Evolutionary conservation across 2,888 invertebrate species (phyloP).

Genomic region (Microchrysa polita): DNA sequence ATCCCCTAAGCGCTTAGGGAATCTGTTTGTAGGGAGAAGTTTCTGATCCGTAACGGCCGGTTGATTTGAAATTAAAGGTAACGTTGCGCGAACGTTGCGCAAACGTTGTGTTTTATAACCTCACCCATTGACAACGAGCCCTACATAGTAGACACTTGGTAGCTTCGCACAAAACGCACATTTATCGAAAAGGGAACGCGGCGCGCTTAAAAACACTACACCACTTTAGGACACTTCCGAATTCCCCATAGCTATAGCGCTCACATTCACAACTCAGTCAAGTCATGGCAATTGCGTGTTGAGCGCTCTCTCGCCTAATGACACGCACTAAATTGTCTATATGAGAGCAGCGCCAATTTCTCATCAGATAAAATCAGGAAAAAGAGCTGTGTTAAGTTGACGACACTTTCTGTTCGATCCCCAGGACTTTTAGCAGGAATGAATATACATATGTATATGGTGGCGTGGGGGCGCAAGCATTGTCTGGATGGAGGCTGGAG

Average conservation of each 20-base stretch:
- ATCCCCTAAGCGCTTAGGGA: too few species aligned
- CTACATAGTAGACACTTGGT: too few species aligned
- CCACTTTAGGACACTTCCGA: slow-evolving; percentile 8
- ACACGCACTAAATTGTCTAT: slow-evolving; percentile 40
- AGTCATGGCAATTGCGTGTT: slow-evolving; percentile 29
- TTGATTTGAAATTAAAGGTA: too few species aligned
- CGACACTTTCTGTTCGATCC: slow-evolving; percentile 21
- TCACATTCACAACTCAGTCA: too few species aligned
- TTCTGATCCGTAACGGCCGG: too few species aligned
- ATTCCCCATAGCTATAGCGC: too few species aligned
- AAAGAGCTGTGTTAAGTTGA: slow-evolving; percentile 31
- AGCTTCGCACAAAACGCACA: neutral
- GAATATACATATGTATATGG: too few species aligned
- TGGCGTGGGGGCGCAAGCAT: too few species aligned
- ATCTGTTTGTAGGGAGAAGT: too few species aligned
- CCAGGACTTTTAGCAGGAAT: slow-evolving; percentile 28
- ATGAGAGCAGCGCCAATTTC: slow-evolving; percentile 31
- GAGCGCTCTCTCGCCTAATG: slow-evolving; percentile 31
- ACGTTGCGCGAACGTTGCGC: too few species aligned
- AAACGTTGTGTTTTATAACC: too few species aligned
- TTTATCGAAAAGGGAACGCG: neutral
- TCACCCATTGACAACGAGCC: too few species aligned
- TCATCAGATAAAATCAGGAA: slow-evolving; percentile 42
- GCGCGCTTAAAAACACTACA: neutral
- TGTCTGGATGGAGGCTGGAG: neutral